Percentiles rank a stretch among this genome's conserved stretches.
Conservation (phyloP, 2,888 invertebrate genomes). For the Ophion ellenae region DNA sequence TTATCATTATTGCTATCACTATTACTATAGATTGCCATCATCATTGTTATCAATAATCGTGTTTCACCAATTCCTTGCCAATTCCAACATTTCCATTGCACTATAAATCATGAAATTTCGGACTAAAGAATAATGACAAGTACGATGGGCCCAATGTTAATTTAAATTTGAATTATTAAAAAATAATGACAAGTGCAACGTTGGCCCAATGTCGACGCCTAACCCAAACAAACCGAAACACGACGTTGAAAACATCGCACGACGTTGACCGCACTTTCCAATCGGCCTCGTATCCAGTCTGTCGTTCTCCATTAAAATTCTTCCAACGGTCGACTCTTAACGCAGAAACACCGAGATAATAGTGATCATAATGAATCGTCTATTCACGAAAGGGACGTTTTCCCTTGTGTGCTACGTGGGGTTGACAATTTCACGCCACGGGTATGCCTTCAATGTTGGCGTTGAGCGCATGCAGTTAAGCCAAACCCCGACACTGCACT, state of each 20-base stretch:
- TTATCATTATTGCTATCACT: no score
- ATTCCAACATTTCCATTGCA: no score
- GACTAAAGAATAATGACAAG: not conserved
- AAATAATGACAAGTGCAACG: no score
- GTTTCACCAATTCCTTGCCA: no score
- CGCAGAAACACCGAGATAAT: not conserved
- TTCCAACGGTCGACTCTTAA: not conserved
- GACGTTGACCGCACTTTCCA: no score
- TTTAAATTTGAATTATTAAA: no score
- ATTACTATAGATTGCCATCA: no score
- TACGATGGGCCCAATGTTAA: no score
- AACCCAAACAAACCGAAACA: no score
- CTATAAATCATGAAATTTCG: not conserved
- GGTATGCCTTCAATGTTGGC: not conserved
- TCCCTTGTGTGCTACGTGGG: not conserved
- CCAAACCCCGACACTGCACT: not conserved
- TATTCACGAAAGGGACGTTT: not conserved
- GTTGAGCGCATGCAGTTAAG: constrained; percentile 11
- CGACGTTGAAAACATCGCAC: not conserved
- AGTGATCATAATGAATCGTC: constrained; percentile 7
- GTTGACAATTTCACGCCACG: not conserved
- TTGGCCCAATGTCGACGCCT: no score
- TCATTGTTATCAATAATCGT: no score
- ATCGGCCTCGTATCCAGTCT: not conserved
- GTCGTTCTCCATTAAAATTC: constrained; percentile 3